phyloP scores from a whole-genome alignment of 2,113 vertebrate species.

The Vidua chalybeata region DNA sequence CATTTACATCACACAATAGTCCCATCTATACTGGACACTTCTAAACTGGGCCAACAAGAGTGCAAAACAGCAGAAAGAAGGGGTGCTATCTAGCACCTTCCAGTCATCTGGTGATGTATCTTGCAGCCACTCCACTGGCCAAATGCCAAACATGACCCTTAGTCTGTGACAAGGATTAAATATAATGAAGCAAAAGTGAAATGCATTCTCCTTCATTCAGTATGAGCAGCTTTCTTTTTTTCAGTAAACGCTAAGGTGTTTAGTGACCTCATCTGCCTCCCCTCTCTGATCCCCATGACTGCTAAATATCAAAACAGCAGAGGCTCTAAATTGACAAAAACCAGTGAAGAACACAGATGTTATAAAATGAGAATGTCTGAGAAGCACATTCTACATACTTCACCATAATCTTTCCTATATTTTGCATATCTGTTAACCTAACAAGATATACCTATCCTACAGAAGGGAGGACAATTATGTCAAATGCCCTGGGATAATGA shows the following conservation, averaged over 20 bases:
- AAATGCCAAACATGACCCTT: background rate
- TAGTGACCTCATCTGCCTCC: background rate
- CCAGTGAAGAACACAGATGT: background rate
- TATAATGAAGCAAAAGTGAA: background rate
- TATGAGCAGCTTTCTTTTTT: background rate
- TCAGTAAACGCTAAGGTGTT: background rate
- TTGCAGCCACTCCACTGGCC: background rate
- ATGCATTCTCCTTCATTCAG: background rate
- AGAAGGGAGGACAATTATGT: background rate
- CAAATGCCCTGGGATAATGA: accelerated
- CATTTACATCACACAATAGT: background rate
- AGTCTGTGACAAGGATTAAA: background rate
- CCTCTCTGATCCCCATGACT: accelerated
- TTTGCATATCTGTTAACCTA: background rate
- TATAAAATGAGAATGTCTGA: background rate
- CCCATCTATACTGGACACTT: accelerated
- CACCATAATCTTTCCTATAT: background rate
- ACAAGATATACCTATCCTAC: background rate
- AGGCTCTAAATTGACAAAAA: background rate
- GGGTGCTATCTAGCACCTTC: background rate
- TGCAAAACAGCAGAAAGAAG: background rate
- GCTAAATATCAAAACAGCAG: background rate
- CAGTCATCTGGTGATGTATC: background rate
- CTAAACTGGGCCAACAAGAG: background rate
- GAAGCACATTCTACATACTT: background rate